These are phyloP conservation scores for Heteromormyrus szaboi DNA, from an alignment of 2,797 vertebrate species.

Conservation along the genomic window DNA sequence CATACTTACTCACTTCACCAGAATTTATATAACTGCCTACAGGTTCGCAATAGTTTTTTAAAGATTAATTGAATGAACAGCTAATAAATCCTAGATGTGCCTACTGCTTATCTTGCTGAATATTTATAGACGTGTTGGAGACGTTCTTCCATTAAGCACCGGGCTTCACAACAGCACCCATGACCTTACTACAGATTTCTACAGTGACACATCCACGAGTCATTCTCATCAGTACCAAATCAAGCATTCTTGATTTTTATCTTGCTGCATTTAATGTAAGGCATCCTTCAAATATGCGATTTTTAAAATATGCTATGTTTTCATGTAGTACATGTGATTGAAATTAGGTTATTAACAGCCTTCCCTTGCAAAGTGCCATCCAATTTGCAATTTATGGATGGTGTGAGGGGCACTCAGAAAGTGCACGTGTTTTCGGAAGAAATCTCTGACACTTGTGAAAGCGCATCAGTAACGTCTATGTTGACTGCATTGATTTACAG, in stretches of 20 bases:
- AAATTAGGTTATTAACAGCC: slow-evolving; percentile 23
- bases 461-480: neutral
- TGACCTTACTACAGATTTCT: neutral
- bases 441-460: slow-evolving; percentile 6
- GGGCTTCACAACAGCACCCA: neutral
- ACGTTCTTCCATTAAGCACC: neutral
- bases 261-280: neutral
- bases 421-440: slow-evolving; percentile 8
- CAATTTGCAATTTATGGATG: slow-evolving; percentile 20
- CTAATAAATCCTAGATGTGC: neutral
- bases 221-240: neutral
- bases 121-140: neutral
- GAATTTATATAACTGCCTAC: slow-evolving; percentile 9
- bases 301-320: neutral
- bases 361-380: slow-evolving; percentile 19
- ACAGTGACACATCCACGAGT: neutral
- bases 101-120: neutral
- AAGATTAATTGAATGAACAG: slow-evolving; percentile 16
- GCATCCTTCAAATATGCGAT: neutral
- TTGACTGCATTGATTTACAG: slow-evolving; percentile 11
- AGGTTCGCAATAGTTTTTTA: neutral
- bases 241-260: neutral
- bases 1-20: neutral
- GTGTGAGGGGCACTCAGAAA: slow-evolving; percentile 17
- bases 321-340: neutral